Conservation (phyloP, 2,888 invertebrate genomes). For the Yponomeuta cagnagella region DNA sequence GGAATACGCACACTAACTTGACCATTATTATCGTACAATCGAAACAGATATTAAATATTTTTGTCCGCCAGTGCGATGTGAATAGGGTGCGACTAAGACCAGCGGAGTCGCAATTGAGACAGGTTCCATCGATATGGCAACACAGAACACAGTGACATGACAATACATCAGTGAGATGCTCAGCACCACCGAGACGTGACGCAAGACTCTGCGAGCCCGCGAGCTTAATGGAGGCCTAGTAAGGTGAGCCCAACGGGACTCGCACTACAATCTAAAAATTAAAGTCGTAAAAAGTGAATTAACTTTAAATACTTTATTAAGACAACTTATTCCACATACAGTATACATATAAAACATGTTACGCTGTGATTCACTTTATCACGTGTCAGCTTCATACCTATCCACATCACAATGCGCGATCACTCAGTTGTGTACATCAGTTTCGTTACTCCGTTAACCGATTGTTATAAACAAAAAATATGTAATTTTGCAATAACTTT, state of each 20-base stretch:
- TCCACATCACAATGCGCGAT: constrained; percentile 71
- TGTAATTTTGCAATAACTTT: constrained; percentile 67
- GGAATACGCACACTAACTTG: constrained; percentile 47
- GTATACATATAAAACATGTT: constrained; percentile 75
- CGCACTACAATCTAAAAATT: constrained; percentile 33
- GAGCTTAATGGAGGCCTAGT: not conserved
- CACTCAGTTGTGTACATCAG: constrained; percentile 48
- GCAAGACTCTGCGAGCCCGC: not conserved
- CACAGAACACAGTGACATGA: not conserved
- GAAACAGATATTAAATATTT: constrained; percentile 24
- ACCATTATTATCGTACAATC: constrained; percentile 34
- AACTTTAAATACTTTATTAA: constrained; percentile 76
- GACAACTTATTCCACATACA: constrained; percentile 74
- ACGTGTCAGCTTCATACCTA: constrained; percentile 70
- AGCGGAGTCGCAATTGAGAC: not conserved
- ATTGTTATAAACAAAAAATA: constrained; percentile 54
- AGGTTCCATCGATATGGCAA: not conserved
- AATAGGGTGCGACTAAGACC: constrained; percentile 39
- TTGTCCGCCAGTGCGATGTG: constrained; percentile 51
- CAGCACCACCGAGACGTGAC: not conserved
- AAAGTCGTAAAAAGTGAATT: constrained; percentile 67
- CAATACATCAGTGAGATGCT: not conserved
- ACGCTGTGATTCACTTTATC: constrained; percentile 71
- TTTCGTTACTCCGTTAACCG: constrained; percentile 44
- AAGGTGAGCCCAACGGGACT: not conserved